Conservation (phyloP, 1,140 invertebrate species). For the Lepidurus packardi region DNA sequence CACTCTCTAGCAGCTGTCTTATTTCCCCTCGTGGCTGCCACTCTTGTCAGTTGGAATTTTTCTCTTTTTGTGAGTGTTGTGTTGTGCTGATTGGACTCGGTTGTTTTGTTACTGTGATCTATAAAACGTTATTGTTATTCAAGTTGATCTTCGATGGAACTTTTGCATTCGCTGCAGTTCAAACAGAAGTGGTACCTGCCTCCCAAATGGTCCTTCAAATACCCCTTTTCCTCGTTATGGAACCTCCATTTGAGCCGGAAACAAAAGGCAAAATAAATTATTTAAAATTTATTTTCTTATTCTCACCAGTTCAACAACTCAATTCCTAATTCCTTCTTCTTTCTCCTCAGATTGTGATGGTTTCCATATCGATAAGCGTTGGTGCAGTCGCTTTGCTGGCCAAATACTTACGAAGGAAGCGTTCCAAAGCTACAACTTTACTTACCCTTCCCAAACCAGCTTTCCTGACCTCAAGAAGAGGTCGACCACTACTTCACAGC, state of each 20-base stretch:
- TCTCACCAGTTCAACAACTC: not conserved
- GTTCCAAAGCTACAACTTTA: not conserved
- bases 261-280: not conserved
- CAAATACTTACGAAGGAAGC: conserved; percentile 18
- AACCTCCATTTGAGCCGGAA: not conserved
- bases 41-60: too few relatives aligned
- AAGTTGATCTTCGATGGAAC: not conserved
- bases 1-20: too few relatives aligned
- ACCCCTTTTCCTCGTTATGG: not conserved
- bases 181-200: conserved; percentile 4
- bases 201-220: not conserved
- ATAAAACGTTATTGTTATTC: too few relatives aligned
- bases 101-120: too few relatives aligned
- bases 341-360: conserved; percentile 11
- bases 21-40: too few relatives aligned
- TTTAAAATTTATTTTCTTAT: not conserved
- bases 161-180: not conserved
- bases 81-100: too few relatives aligned
- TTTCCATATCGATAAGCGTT: conserved; percentile 20
- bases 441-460: conserved; percentile 1
- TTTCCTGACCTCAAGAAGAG: conserved; percentile 23
- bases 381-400: conserved; percentile 14
- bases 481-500: conserved; percentile 11
- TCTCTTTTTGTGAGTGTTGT: too few relatives aligned
- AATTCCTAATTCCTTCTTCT: not conserved